These are phyloP conservation scores for Helicoverpa assulta DNA, from an alignment of 2,888 invertebrate species.

Conservation along the genomic window DNA sequence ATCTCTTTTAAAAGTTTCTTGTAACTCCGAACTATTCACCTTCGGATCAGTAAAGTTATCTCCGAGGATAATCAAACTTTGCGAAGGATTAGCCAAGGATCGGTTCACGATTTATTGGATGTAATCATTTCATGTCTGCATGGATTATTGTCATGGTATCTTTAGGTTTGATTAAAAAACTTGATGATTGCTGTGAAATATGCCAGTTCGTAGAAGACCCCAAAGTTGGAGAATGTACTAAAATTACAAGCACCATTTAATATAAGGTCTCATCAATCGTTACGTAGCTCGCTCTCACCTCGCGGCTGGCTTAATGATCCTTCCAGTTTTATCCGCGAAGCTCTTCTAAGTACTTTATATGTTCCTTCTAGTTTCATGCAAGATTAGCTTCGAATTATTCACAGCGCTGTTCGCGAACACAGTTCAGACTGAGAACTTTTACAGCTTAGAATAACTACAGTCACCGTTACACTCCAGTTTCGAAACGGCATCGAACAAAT, in stretches of 20 bases:
- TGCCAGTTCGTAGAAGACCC: neutral
- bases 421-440: conserved; percentile 32
- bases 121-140: conserved; percentile 36
- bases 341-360: conserved; percentile 20
- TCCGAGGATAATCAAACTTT: conserved; percentile 56
- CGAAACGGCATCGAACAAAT: conserved; percentile 46
- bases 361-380: conserved; percentile 48
- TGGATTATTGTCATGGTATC: conserved; percentile 21
- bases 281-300: neutral
- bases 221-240: neutral
- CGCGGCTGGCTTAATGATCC: conserved; percentile 29
- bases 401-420: conserved; percentile 12
- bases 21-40: conserved; percentile 48
- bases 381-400: conserved; percentile 50
- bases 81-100: conserved; percentile 41
- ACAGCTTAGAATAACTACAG: conserved; percentile 4
- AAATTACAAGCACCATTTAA: neutral
- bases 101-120: conserved; percentile 48
- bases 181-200: neutral
- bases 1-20: conserved; percentile 57
- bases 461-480: conserved; percentile 38
- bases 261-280: neutral
- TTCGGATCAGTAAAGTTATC: conserved; percentile 48
- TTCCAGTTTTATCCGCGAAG: conserved; percentile 24
- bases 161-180: conserved; percentile 40